A percentile compares a stretch with the other conserved stretches of the same genome.
Conservation (phyloP, 1,140 invertebrate genomes). For the Calephelis nemesis region DNA sequence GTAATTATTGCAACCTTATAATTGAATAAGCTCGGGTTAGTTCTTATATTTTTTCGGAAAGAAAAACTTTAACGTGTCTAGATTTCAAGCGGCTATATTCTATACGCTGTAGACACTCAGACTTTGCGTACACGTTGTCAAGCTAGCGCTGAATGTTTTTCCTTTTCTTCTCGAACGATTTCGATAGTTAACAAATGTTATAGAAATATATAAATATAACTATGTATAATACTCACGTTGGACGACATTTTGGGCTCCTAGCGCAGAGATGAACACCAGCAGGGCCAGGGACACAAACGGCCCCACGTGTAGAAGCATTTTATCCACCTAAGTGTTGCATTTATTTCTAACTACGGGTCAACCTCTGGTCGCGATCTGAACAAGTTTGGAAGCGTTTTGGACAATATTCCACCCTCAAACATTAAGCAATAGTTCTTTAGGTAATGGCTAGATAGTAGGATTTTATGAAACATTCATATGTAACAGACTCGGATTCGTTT, state of each 20-base stretch:
- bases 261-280: conserved; percentile 24
- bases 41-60: too few species aligned
- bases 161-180: background rate
- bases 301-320: conserved; percentile 43
- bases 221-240: conserved; percentile 45
- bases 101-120: too few species aligned
- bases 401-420: background rate
- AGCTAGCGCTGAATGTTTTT: too few species aligned
- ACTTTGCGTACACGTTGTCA: too few species aligned
- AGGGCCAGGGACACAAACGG: conserved; percentile 41
- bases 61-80: too few species aligned
- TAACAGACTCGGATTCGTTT: background rate
- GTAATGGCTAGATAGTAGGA: background rate
- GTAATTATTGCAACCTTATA: too few species aligned
- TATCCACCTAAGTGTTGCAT: conserved; percentile 35
- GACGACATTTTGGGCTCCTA: conserved; percentile 39
- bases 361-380: conserved; percentile 10
- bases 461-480: background rate
- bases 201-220: background rate
- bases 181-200: background rate
- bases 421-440: background rate
- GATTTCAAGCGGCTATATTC: too few species aligned
- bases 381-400: background rate
- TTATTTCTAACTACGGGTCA: conserved; percentile 29
- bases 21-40: too few species aligned